Conservation (phyloP, 2,888 invertebrate species). For the Agrilus biguttatus region DNA sequence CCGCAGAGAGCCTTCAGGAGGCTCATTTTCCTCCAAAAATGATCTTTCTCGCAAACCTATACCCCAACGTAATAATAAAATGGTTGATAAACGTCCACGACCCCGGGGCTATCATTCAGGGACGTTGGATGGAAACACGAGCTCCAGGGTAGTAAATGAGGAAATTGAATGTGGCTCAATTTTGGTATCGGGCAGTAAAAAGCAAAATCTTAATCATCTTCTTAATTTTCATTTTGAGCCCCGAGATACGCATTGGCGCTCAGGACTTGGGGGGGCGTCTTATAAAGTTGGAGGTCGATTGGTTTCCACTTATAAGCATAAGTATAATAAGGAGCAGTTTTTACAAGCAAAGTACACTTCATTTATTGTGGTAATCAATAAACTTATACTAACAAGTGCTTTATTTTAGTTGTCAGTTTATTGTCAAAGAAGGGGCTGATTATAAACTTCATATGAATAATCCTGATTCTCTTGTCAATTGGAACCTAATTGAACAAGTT, state of each 20-base stretch:
- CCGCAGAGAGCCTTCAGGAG: conserved; percentile 46
- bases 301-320: conserved; percentile 42
- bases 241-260: conserved; percentile 30
- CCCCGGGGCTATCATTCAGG: conserved; percentile 45
- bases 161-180: conserved; percentile 70
- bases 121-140: conserved; percentile 51
- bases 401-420: conserved; percentile 77
- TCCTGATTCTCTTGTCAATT: conserved; percentile 81
- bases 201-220: conserved; percentile 87
- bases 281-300: conserved; percentile 21
- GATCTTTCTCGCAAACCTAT: conserved; percentile 56
- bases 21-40: conserved; percentile 39
- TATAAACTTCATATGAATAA: conserved; percentile 64
- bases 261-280: conserved; percentile 17
- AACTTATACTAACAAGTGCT: background rate
- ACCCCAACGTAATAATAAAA: conserved; percentile 46
- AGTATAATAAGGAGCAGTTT: conserved; percentile 87
- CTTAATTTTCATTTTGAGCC: conserved; percentile 80
- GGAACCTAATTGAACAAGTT: conserved; percentile 87
- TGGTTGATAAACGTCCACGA: conserved; percentile 57
- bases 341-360: conserved; percentile 77
- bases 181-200: conserved; percentile 71
- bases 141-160: conserved; percentile 41
- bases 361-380: conserved; percentile 4
- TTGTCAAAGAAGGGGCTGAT: conserved; percentile 70